Evolutionary conservation across 2,797 vertebrate species (phyloP).

Genomic region (Micrastur ruficollis): DNA sequence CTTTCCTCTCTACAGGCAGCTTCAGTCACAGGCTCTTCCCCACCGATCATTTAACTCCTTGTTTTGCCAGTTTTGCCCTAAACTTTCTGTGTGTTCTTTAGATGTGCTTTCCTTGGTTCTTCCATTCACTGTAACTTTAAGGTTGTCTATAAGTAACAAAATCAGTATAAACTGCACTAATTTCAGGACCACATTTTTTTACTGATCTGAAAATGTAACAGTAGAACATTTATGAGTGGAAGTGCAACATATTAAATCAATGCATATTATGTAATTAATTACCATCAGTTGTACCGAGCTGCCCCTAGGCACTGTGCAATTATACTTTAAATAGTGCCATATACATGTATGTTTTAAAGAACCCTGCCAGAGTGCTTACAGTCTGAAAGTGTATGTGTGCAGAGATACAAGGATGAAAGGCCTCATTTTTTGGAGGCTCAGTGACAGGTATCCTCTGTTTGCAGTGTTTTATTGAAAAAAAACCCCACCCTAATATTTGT

Average conservation of each 20-base stretch:
- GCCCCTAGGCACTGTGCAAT: not conserved
- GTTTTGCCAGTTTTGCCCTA: not conserved
- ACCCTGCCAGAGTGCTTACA: not conserved
- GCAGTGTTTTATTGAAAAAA: not conserved
- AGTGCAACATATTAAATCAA: not conserved
- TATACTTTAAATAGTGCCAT: not conserved
- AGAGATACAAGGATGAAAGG: not conserved
- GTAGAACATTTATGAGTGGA: not conserved
- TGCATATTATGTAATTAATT: not conserved
- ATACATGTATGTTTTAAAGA: not conserved
- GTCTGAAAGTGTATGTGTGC: not conserved
- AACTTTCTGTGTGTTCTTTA: not conserved
- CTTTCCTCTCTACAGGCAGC: not conserved
- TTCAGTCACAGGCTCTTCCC: not conserved
- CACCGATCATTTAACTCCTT: not conserved
- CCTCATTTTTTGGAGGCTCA: not conserved
- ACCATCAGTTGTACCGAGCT: not conserved
- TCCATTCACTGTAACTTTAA: not conserved
- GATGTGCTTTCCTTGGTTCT: not conserved
- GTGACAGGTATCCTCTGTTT: not conserved
- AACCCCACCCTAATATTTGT: not conserved
- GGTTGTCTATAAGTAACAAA: not conserved
- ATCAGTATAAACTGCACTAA: not conserved
- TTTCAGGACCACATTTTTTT: not conserved
- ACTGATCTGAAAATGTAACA: not conserved